Base-by-base conservation (phyloP, 2,888 invertebrate species). In the Buathra laborator region DNA sequence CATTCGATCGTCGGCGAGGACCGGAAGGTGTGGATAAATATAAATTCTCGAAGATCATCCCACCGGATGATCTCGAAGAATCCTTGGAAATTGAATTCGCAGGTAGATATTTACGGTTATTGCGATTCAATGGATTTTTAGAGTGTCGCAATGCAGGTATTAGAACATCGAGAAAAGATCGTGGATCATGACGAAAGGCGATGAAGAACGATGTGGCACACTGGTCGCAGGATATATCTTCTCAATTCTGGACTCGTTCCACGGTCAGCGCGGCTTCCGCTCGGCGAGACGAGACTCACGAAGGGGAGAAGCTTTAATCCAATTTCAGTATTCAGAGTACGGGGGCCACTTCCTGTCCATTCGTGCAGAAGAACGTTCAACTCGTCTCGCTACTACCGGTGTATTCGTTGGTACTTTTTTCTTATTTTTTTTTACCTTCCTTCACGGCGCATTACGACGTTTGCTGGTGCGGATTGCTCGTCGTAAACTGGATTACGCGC, bases 321-420 rank as follows among this genome's bases (percentile, higher is more conserved):
- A 92, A 92, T 92, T 91, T 89, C 86, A 88, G 90, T 89, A 91
- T 92, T 92, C 90, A 92, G 84, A 83, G 67, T 53, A 81, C 90
- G 79, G 86, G 87, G 82, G 89, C 87, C 29, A 89, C 91, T 92
- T 93, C 92, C 92, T 92, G 92, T 91, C 90, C 92, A 91, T 93
- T 91, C 90, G 90, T 81, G 67, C 76, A 71, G 70, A 71, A 59
- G 56, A 86, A 86, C 86, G 87, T 74, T 87, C 72, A 19, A 67
- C 68, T 67, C 43, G 48, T 68, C 77, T 66, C 56, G 67, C 37
- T 32, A 16, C 67, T 43, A 51, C 46, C 68, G 59, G 78, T 78
- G 70, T 62, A 62, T 66, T 62, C 48, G 48, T 59, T 16, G 46
- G 44, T 7, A 37, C 37, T 37, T 37, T 37, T 37, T 37, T 37